phyloP scores from a whole-genome alignment of 2,888 invertebrate genomes.

The Cartodere bifasciata region DNA sequence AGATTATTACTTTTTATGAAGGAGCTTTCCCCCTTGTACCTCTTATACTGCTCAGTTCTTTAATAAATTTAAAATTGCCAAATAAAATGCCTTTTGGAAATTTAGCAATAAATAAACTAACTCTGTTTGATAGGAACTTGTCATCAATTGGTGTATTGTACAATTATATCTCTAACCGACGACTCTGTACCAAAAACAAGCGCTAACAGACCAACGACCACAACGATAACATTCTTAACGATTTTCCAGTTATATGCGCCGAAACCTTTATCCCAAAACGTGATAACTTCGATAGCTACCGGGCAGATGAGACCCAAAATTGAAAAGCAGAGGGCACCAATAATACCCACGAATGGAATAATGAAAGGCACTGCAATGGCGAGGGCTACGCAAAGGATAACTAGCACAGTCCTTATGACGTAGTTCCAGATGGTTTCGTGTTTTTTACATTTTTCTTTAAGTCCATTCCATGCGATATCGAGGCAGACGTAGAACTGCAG shows the following conservation, averaged over 20 bases:
- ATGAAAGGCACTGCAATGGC: conserved; percentile 83
- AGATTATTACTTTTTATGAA: too few relatives aligned
- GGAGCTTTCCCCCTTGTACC: too few relatives aligned
- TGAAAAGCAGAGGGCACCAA: conserved; percentile 89
- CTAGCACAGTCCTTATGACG: conserved; percentile 53
- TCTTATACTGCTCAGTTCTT: too few relatives aligned
- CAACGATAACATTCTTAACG: conserved; percentile 65
- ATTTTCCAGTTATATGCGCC: conserved; percentile 60
- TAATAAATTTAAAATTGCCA: too few relatives aligned
- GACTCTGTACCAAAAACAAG: conserved; percentile 68
- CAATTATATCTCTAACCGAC: conserved; percentile 48
- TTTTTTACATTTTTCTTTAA: conserved; percentile 53
- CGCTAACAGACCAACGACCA: conserved; percentile 65
- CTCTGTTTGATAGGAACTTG: too few relatives aligned
- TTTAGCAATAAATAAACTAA: too few relatives aligned
- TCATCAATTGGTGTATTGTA: conserved; percentile 21
- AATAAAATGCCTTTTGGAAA: too few relatives aligned
- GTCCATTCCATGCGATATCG: conserved; percentile 77
- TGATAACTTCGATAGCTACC: conserved; percentile 71
- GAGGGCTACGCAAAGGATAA: conserved; percentile 54
- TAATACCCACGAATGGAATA: conserved; percentile 79
- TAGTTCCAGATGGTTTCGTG: conserved; percentile 62
- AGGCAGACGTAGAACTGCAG: conserved; percentile 95
- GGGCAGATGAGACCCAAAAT: conserved; percentile 83
- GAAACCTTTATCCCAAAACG: conserved; percentile 75